A percentile compares a stretch with the other conserved stretches of the same genome.
phyloP scores from a whole-genome alignment of 2,113 vertebrate species.

The Aptenodytes forsteri region DNA sequence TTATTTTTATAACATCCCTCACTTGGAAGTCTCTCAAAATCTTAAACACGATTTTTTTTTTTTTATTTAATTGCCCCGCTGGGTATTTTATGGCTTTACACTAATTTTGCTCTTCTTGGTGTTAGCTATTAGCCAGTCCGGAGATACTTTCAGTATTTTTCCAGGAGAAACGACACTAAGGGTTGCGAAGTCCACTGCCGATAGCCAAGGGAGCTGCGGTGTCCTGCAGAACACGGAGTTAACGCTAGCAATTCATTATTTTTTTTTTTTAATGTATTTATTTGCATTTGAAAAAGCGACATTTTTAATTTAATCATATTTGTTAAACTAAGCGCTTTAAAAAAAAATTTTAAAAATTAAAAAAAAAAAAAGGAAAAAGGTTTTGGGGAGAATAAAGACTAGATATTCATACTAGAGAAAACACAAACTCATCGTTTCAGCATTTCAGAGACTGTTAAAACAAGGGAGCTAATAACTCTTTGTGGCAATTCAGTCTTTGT shows the following conservation, averaged over 20 bases:
- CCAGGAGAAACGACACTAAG: not conserved
- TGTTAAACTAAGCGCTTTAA: conserved; percentile 50
- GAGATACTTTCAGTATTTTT: conserved; percentile 9
- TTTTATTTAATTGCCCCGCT: not conserved
- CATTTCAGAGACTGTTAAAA: conserved; percentile 44
- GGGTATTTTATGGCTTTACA: conserved; percentile 26
- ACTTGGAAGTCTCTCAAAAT: conserved; percentile 9
- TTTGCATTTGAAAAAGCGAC: conserved; percentile 10
- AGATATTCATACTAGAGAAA: conserved; percentile 28
- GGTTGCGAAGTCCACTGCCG: not conserved
- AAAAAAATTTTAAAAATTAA: not conserved
- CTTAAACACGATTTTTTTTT: not conserved
- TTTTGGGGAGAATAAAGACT: conserved; percentile 15
- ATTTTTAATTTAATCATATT: conserved; percentile 67
- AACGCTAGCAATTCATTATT: not conserved
- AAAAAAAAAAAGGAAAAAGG: not conserved
- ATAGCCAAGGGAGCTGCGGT: not conserved
- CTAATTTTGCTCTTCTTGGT: conserved; percentile 32
- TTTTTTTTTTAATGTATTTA: conserved; percentile 52
- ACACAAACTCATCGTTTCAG: not conserved
- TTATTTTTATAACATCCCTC: conserved; percentile 50
- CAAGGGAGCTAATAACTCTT: conserved; percentile 38
- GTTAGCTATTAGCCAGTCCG: not conserved
- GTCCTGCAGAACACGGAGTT: not conserved
- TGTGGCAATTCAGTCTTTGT: conserved; percentile 43